phyloP scores from a whole-genome alignment of 92 coral and sea anemone genomes.

The Isaurus tuberculatus region DNA sequence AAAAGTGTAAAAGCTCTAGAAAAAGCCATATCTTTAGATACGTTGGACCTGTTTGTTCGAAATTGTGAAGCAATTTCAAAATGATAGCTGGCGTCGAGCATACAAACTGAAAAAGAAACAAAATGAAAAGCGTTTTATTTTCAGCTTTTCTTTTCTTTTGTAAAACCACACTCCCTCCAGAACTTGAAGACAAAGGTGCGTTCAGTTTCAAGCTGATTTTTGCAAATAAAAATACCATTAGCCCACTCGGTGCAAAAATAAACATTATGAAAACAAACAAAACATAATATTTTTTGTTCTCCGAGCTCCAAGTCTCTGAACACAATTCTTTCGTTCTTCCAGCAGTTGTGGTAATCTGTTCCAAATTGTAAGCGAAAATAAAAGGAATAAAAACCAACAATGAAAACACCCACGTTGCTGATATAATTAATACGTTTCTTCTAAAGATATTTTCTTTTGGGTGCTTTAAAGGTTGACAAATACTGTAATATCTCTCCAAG shows the following conservation, averaged over 20 bases:
- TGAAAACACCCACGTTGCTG: slow-evolving; percentile 67
- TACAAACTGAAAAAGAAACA: slow-evolving; percentile 65
- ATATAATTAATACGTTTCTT: slow-evolving; percentile 41
- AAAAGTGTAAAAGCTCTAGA: slow-evolving; percentile 72
- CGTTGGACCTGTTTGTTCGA: slow-evolving; percentile 43
- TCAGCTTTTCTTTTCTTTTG: slow-evolving; percentile 68
- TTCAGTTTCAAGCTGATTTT: slow-evolving; percentile 66
- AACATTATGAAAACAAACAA: slow-evolving; percentile 57
- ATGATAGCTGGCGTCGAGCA: slow-evolving; percentile 82
- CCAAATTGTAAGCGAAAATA: slow-evolving; percentile 66
- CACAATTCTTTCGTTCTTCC: slow-evolving; percentile 68
- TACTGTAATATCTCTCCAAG: slow-evolving; percentile 78
- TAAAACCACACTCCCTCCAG: slow-evolving; percentile 94
- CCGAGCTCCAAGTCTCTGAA: slow-evolving; percentile 69
- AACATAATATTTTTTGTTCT: slow-evolving; percentile 41
- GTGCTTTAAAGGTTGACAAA: slow-evolving; percentile 63
- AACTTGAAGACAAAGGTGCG: slow-evolving; percentile 70
- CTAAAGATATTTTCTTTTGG: slow-evolving; percentile 55
- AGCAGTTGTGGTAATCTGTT: slow-evolving; percentile 44
- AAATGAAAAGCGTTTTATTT: slow-evolving; percentile 56
- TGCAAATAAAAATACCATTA: slow-evolving; percentile 53
- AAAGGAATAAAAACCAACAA: slow-evolving; percentile 64
- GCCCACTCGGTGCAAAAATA: slow-evolving; percentile 54
- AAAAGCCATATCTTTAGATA: slow-evolving; percentile 74
- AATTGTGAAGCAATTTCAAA: slow-evolving; percentile 47